Evolutionary conservation across 2,888 invertebrate genomes (phyloP).

Genomic region (Andricus curvator): DNA sequence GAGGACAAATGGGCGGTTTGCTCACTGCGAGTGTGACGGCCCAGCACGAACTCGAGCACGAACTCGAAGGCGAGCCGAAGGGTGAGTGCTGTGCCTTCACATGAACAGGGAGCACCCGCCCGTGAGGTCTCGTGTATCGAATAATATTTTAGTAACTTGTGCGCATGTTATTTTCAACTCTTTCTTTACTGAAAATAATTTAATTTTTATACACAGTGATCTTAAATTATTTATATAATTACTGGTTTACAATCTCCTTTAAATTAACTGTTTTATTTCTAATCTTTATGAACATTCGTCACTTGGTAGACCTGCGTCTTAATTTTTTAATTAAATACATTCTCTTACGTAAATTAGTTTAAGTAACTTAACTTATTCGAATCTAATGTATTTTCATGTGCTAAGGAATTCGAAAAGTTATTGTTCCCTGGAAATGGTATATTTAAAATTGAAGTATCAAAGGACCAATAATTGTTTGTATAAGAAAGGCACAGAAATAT

Average conservation of each 20-base stretch:
- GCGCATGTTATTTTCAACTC: too few species aligned
- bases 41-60: too few species aligned
- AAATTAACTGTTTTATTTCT: slow-evolving; percentile 25
- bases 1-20: too few species aligned
- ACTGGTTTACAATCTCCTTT: slow-evolving; percentile 59
- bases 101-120: too few species aligned
- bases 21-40: too few species aligned
- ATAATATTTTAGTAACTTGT: too few species aligned
- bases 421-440: neutral
- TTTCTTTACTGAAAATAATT: too few species aligned
- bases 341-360: slow-evolving; percentile 8
- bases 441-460: neutral
- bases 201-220: slow-evolving; percentile 66
- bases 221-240: slow-evolving; percentile 59
- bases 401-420: slow-evolving; percentile 16
- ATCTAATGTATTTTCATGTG: neutral
- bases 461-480: neutral
- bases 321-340: slow-evolving; percentile 39
- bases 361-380: slow-evolving; percentile 11
- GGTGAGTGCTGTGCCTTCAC: too few species aligned
- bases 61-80: too few species aligned
- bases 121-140: too few species aligned
- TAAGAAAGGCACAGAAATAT: neutral
- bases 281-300: slow-evolving; percentile 17
- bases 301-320: slow-evolving; percentile 34